A percentile compares a stretch with the other conserved stretches of the same genome.
Evolutionary conservation across 1,140 invertebrate genomes (phyloP).

Genomic region (Penaeus japonicus): DNA sequence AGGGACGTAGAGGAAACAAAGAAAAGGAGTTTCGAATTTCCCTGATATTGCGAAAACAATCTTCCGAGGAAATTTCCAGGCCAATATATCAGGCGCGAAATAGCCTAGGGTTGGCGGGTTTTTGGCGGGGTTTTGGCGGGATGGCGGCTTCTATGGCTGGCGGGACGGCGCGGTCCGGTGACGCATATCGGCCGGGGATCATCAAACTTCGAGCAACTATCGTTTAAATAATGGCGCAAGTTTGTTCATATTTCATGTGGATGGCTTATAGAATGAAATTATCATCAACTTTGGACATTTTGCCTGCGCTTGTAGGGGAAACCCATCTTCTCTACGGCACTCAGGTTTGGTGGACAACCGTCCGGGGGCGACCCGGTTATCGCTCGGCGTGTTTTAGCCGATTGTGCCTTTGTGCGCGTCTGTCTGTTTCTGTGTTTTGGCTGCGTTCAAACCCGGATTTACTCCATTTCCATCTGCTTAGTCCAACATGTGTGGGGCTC

Average conservation of each 20-base stretch:
- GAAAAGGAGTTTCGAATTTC: not conserved
- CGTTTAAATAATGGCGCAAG: constrained; percentile 57
- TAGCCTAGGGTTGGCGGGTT: constrained; percentile 11
- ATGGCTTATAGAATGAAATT: constrained; percentile 58
- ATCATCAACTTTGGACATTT: constrained; percentile 52
- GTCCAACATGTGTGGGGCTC: no score
- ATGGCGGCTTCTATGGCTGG: not conserved
- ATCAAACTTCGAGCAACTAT: constrained; percentile 55
- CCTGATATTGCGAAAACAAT: not conserved
- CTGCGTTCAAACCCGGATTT: no score
- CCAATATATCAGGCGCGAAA: constrained; percentile 26
- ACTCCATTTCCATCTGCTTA: no score
- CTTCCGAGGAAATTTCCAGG: not conserved
- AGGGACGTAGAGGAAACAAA: not conserved
- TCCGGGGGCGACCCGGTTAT: not conserved
- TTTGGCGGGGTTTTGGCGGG: not conserved
- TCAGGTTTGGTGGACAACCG: not conserved
- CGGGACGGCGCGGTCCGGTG: not conserved
- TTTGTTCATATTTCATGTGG: constrained; percentile 56
- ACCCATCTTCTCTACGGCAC: constrained; percentile 25
- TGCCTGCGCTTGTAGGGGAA: constrained; percentile 50
- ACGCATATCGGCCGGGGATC: constrained; percentile 42
- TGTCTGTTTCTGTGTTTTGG: no score
- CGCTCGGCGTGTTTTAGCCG: not conserved
- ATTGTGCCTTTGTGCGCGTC: not conserved